Evolutionary conservation across 2,113 vertebrate genomes (phyloP).

Genomic region (Ptilonorhynchus violaceus): DNA sequence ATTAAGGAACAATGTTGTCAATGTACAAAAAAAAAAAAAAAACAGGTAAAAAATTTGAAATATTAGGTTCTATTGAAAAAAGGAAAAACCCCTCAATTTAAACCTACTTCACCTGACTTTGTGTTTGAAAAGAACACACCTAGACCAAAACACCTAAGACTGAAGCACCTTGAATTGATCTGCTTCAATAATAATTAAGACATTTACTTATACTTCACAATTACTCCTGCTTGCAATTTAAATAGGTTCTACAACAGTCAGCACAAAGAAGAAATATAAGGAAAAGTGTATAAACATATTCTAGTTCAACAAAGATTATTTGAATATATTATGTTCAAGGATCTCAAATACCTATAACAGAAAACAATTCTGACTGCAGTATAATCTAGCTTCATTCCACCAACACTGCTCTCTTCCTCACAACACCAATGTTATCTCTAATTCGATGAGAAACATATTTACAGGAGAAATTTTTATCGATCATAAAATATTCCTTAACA

Average conservation of each 20-base stretch:
- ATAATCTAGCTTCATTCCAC: background rate
- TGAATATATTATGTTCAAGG: background rate
- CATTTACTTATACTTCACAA: background rate
- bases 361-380: background rate
- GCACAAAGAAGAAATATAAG: background rate
- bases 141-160: background rate
- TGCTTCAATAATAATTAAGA: background rate
- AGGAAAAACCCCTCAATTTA: background rate
- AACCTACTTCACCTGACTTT: background rate
- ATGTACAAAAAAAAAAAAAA: background rate
- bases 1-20: background rate
- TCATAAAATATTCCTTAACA: constrained; percentile 38
- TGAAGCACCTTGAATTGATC: background rate
- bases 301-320: background rate
- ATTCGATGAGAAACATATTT: constrained; percentile 15
- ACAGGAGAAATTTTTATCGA: background rate
- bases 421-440: background rate
- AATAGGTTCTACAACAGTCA: background rate
- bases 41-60: background rate
- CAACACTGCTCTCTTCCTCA: background rate
- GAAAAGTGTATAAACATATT: background rate
- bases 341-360: background rate
- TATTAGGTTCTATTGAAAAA: background rate
- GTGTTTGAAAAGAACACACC: background rate
- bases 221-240: background rate